Evolutionary conservation across 1,140 invertebrate species (phyloP).

Genomic region (Zaprionus inermis): DNA sequence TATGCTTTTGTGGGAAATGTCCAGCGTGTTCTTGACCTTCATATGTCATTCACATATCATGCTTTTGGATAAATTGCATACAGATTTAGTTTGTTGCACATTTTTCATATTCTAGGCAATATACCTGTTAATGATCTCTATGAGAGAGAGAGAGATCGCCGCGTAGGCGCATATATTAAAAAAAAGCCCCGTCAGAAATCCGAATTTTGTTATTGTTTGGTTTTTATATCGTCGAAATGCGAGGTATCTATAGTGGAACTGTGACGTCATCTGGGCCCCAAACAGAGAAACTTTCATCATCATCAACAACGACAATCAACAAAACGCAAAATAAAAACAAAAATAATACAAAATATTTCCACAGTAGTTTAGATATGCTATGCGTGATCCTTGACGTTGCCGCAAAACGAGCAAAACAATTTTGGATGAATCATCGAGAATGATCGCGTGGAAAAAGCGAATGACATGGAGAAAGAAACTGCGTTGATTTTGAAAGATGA

Average conservation of each 20-base stretch:
- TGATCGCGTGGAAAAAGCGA: not conserved
- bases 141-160: not conserved
- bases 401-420: constrained; percentile 15
- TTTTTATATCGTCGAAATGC: constrained; percentile 27
- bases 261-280: constrained; percentile 47
- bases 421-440: constrained; percentile 34
- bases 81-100: not conserved
- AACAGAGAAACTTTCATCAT: constrained; percentile 36
- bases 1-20: constrained; percentile 3
- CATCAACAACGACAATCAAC: constrained; percentile 11
- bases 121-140: constrained; percentile 14
- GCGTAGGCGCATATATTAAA: not conserved
- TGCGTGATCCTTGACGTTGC: constrained; percentile 30
- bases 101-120: constrained; percentile 7
- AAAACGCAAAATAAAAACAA: constrained; percentile 28
- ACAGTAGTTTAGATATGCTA: constrained; percentile 28
- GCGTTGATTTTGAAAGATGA: not conserved
- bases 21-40: constrained; percentile 6
- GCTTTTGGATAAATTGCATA: constrained; percentile 1
- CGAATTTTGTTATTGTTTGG: constrained; percentile 16
- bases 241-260: constrained; percentile 11
- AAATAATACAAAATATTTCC: constrained; percentile 24
- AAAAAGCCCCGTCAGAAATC: constrained; percentile 4
- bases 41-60: constrained; percentile 11
- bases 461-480: not conserved